Conservation (phyloP, 2,113 vertebrate species). For the Tupaia chinensis region DNA sequence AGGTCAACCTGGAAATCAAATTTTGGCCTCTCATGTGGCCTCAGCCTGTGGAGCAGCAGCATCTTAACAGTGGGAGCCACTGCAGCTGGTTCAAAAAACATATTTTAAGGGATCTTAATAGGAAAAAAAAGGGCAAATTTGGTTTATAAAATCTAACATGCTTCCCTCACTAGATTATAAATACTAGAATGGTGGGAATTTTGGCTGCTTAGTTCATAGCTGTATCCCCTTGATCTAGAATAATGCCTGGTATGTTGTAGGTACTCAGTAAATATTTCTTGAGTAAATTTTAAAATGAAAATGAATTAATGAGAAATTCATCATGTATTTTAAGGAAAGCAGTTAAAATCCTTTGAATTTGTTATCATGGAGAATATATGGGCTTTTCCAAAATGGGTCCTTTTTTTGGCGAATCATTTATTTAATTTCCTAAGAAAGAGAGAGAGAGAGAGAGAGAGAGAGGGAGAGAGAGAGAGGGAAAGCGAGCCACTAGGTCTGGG, state of each 20-base stretch:
- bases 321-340: constrained; percentile 60
- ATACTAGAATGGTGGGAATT: not conserved
- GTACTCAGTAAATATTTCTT: constrained; percentile 43
- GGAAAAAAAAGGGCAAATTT: not conserved
- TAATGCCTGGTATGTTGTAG: not conserved
- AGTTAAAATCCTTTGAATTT: constrained; percentile 23
- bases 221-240: not conserved
- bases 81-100: not conserved
- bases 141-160: constrained; percentile 33
- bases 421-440: too few relatives aligned
- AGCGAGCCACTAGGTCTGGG: too few relatives aligned
- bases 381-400: not conserved
- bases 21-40: too few relatives aligned
- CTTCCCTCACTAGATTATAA: not conserved
- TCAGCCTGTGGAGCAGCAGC: too few relatives aligned
- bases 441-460: too few relatives aligned
- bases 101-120: constrained; percentile 38
- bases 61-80: too few relatives aligned
- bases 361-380: not conserved
- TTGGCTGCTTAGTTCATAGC: constrained; percentile 2
- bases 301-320: constrained; percentile 52
- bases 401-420: too few relatives aligned
- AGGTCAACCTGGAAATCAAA: too few relatives aligned
- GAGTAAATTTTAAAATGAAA: constrained; percentile 21
- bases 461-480: too few relatives aligned